Percentiles rank a stretch among this genome's conserved stretches.
Conservation (phyloP, 1,140 invertebrate genomes). For the Drosophila trapezifrons region DNA sequence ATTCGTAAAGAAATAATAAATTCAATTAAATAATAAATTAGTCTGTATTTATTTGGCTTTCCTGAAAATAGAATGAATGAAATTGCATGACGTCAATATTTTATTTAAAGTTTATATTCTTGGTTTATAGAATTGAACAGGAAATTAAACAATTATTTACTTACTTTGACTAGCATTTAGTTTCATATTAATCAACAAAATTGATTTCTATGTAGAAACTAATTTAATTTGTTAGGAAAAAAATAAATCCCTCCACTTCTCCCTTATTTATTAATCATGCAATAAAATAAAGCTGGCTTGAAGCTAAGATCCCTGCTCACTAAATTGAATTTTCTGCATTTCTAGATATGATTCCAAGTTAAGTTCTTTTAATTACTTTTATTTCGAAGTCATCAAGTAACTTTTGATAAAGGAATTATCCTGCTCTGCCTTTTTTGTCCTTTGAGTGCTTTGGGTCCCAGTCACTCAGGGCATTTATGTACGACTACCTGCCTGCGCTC, state of each 20-base stretch:
- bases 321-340: constrained; percentile 11
- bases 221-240: background rate
- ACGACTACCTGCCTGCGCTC: constrained; percentile 1
- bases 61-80: background rate
- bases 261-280: background rate
- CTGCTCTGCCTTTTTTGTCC: background rate
- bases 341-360: constrained; percentile 2
- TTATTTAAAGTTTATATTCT: background rate
- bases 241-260: background rate
- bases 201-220: background rate
- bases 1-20: background rate
- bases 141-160: too few relatives aligned
- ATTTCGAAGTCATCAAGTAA: constrained; percentile 34
- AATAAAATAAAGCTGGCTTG: background rate
- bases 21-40: constrained; percentile 1
- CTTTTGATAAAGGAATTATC: constrained; percentile 41
- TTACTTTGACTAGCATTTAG: background rate
- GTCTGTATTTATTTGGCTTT: background rate
- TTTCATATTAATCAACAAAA: too few relatives aligned
- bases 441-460: constrained; percentile 10
- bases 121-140: too few relatives aligned
- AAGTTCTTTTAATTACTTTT: constrained; percentile 46
- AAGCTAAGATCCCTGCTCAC: background rate
- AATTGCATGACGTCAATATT: background rate
- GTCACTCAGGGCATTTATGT: constrained; percentile 23